These are phyloP conservation scores for Diaphora mendica DNA, from an alignment of 2,888 invertebrate species.

Conservation along the genomic window DNA sequence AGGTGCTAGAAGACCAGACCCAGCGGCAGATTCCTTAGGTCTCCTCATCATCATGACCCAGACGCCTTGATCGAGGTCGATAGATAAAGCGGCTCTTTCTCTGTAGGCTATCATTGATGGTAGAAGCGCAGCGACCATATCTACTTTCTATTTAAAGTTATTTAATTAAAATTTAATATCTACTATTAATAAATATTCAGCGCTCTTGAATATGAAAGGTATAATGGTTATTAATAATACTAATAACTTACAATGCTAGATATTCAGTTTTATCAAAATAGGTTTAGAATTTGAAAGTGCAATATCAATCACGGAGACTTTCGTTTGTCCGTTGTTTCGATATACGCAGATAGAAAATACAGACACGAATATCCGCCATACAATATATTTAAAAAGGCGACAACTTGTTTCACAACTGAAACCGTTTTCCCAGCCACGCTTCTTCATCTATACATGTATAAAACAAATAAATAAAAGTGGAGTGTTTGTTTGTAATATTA, in stretches of 20 bases:
- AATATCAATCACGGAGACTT: not conserved
- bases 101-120: slow-evolving; percentile 88
- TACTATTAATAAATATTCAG: too few species aligned
- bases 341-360: too few species aligned
- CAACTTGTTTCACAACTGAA: too few species aligned
- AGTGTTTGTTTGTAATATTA: too few species aligned
- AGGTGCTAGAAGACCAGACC: slow-evolving; percentile 93
- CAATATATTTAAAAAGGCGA: too few species aligned
- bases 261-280: not conserved
- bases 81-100: slow-evolving; percentile 86
- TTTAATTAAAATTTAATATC: not conserved
- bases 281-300: not conserved
- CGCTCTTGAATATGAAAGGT: not conserved
- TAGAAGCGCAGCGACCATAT: slow-evolving; percentile 92
- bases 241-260: too few species aligned
- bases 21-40: slow-evolving; percentile 93
- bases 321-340: too few species aligned
- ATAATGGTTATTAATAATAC: not conserved
- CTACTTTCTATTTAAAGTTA: slow-evolving; percentile 87
- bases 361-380: too few species aligned
- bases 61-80: slow-evolving; percentile 90
- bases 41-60: slow-evolving; percentile 93
- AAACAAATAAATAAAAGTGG: too few species aligned
- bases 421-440: too few species aligned
- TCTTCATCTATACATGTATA: too few species aligned